Base-by-base conservation (phyloP, 2,888 invertebrate species). In the Pterobdella sp. region DNA sequence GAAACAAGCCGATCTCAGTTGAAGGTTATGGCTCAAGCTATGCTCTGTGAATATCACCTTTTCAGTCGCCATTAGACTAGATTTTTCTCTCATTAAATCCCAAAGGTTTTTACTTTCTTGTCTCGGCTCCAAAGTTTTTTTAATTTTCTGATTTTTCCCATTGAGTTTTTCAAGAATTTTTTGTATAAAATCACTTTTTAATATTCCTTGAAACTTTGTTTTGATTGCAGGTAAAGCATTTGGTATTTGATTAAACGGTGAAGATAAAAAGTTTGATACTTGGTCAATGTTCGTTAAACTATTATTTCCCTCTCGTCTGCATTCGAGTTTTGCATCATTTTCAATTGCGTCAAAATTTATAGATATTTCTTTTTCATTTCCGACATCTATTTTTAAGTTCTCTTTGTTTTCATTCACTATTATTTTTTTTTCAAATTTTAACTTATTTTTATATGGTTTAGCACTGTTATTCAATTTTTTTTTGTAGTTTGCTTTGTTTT, bases 11-110 rank as follows among this genome's bases (percentile, higher is more conserved):
- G 22, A 22, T 7, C 35, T 7, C 3, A 29, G 35, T 14, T 32
- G 31, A 32, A 65, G 32, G 35, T 65, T 65, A 29, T 65, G 65
- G 14, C 34, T 65, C 32, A 65, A 31, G 65, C 34, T 65, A n/a
- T 29, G 32, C 65, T 65, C 65, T 3, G 29, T 7, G 65, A 65
- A 65, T 3, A 34, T 29, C 7, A 65, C 32, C 7, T 10, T 65
- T 29, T 31, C 32, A 3, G 65, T 22, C 4, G 32, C 7, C 63
- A 29, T 7, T n/a, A 26, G n/a, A 29, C 10, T 26, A 14, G 60
- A 26, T 22, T n/a, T 56, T 22, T 56, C 60, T 26, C 60, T 7
- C 60, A 56, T 56, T 3, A 56, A 4, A 4, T 56, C 60, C 60
- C 60, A 56, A 3, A 56, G 60, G n/a, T 56, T 56, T 26, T 56